Conservation (phyloP, 2,113 vertebrate genomes). For the Polypterus senegalus region DNA sequence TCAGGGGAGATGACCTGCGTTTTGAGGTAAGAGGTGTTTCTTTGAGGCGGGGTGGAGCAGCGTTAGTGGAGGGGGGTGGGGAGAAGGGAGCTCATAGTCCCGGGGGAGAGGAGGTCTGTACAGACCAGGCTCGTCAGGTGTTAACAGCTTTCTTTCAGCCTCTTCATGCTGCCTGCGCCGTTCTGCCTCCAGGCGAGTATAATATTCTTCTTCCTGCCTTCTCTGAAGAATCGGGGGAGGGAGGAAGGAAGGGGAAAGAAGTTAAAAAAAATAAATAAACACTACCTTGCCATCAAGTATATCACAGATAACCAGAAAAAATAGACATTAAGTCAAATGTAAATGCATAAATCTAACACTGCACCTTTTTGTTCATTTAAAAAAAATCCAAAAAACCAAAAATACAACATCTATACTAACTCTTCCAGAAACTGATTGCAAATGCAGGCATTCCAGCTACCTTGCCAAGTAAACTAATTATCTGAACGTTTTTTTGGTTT, state of each 20-base stretch:
- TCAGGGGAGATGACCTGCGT: conserved; percentile 91
- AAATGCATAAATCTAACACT: too few species aligned
- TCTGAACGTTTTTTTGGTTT: too few species aligned
- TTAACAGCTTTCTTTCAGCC: conserved; percentile 82
- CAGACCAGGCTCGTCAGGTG: conserved; percentile 87
- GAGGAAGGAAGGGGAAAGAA: conserved; percentile 9
- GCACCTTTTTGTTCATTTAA: background rate
- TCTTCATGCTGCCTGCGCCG: conserved; percentile 91
- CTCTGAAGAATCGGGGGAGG: conserved; percentile 57
- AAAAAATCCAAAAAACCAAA: background rate
- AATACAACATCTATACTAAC: background rate
- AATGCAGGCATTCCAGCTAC: too few species aligned
- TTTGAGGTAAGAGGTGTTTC: conserved; percentile 97
- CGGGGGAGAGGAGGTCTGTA: conserved; percentile 87
- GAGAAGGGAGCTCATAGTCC: conserved; percentile 77
- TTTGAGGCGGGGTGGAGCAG: conserved; percentile 92
- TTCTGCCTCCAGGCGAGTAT: conserved; percentile 88
- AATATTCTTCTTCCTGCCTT: conserved; percentile 96
- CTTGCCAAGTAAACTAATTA: too few species aligned
- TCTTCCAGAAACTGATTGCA: background rate
- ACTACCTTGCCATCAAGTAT: too few species aligned
- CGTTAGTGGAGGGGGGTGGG: conserved; percentile 46
- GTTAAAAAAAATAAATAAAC: too few species aligned
- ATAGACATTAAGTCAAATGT: too few species aligned
- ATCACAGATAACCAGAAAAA: too few species aligned